Conservation (phyloP, 2,888 invertebrate species). For the Sesia apiformis region DNA sequence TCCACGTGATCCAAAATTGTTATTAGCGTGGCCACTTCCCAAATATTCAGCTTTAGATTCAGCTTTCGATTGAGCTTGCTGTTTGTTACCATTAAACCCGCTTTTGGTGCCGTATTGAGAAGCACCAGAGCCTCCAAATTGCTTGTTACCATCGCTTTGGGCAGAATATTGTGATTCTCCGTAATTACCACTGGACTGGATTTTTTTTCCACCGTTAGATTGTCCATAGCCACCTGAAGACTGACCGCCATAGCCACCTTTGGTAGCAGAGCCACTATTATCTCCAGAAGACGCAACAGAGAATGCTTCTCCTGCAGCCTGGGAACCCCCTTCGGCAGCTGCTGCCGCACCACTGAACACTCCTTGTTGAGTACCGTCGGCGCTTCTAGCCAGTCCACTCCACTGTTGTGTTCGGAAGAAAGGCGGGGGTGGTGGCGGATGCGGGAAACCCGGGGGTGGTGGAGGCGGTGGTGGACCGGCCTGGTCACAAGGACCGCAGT, state of each 20-base stretch:
- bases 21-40: not conserved
- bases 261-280: slow-evolving; percentile 2
- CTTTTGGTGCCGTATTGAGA: not conserved
- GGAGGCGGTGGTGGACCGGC: slow-evolving; percentile 7
- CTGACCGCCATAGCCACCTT: not conserved
- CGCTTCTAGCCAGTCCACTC: slow-evolving; percentile 33
- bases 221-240: slow-evolving; percentile 1
- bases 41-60: slow-evolving; percentile 4
- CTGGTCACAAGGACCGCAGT: slow-evolving; percentile 14
- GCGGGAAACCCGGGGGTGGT: slow-evolving; percentile 6
- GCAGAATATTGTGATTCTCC: not conserved
- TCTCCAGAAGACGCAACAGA: slow-evolving; percentile 26
- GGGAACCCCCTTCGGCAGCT: slow-evolving; percentile 21
- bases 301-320: slow-evolving; percentile 30
- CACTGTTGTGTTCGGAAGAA: slow-evolving; percentile 40
- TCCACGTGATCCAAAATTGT: not conserved
- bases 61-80: not conserved
- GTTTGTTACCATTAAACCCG: slow-evolving; percentile 1
- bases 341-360: slow-evolving; percentile 42
- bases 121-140: not conserved
- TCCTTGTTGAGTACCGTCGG: slow-evolving; percentile 29
- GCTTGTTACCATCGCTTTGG: not conserved
- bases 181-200: not conserved
- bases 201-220: not conserved
- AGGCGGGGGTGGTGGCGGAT: slow-evolving; percentile 17